Percentiles rank a stretch among this genome's conserved stretches.
Conservation (phyloP, 2,113 vertebrate genomes). For the Alces alces region DNA sequence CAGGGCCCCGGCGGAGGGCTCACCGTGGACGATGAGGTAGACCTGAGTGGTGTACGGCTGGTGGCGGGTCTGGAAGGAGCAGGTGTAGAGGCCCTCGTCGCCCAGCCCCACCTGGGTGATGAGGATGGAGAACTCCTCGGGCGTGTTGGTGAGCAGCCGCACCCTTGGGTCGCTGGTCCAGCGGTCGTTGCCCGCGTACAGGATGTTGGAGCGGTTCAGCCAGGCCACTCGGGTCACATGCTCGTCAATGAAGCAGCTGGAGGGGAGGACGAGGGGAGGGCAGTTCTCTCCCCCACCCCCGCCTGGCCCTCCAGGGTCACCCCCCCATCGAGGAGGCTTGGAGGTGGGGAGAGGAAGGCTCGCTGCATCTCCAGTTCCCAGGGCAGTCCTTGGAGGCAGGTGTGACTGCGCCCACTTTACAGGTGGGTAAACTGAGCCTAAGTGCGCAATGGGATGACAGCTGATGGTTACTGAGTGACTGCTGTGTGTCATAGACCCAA, state of each 20-base stretch:
- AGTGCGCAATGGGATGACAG: accelerated
- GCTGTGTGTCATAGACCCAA: neutral
- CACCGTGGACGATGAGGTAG: constrained; percentile 95
- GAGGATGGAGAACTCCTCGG: constrained; percentile 90
- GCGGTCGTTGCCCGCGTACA: constrained; percentile 91
- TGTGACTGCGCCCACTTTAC: neutral
- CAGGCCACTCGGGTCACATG: constrained; percentile 93
- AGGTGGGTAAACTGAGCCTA: neutral
- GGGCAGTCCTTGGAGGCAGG: neutral
- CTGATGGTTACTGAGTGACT: neutral
- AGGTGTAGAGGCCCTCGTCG: constrained; percentile 92
- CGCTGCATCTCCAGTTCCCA: neutral
- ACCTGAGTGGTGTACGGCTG: constrained; percentile 89
- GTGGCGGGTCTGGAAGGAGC: constrained; percentile 92
- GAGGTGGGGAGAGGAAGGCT: neutral
- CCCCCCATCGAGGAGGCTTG: accelerated
- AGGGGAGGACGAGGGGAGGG: neutral
- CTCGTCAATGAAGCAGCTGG: constrained; percentile 90
- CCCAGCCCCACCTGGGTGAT: constrained; percentile 87
- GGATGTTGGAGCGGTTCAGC: constrained; percentile 94
- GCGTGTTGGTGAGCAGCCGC: constrained; percentile 86
- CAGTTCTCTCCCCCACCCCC: neutral
- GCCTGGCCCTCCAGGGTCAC: neutral
- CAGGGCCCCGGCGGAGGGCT: neutral
- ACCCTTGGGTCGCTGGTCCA: constrained; percentile 92